Evolutionary conservation across 2,888 invertebrate species (phyloP).

Genomic region (Antitype chi): DNA sequence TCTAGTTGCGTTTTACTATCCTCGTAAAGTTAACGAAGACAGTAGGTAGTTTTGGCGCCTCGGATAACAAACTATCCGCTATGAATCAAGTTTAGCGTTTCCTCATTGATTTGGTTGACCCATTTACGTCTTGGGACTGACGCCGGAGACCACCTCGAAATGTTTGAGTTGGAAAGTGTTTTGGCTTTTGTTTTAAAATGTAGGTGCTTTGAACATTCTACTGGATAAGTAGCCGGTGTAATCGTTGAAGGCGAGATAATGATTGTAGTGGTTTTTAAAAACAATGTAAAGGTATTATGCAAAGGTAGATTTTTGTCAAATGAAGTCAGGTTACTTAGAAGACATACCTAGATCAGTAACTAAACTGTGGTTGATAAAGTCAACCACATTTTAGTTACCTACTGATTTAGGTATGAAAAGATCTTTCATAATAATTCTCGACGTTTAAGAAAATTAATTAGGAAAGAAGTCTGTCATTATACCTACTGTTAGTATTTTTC

Average conservation of each 20-base stretch:
- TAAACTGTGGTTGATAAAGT: neutral
- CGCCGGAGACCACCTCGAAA: constrained; percentile 36
- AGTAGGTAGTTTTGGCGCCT: constrained; percentile 72
- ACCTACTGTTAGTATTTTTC: neutral
- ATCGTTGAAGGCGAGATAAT: neutral
- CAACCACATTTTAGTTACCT: no score
- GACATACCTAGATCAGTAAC: neutral
- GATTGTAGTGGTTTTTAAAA: neutral
- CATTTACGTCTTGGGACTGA: constrained; percentile 51
- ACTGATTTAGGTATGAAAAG: neutral
- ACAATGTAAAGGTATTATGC: no score
- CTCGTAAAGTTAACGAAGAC: constrained; percentile 78
- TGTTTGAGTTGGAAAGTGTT: constrained; percentile 49
- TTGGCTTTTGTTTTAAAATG: constrained; percentile 4
- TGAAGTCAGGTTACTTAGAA: neutral
- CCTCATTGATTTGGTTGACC: constrained; percentile 81
- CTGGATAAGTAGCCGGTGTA: neutral
- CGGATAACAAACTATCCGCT: constrained; percentile 74
- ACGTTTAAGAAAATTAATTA: neutral
- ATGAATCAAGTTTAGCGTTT: constrained; percentile 80
- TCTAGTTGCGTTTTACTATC: constrained; percentile 67
- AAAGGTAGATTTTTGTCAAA: neutral
- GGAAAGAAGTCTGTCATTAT: neutral
- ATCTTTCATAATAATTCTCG: neutral
- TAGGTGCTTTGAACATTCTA: neutral